These are phyloP conservation scores for Hirundichthys speculiger DNA, from an alignment of 2,113 vertebrate genomes.

Conservation along the genomic window DNA sequence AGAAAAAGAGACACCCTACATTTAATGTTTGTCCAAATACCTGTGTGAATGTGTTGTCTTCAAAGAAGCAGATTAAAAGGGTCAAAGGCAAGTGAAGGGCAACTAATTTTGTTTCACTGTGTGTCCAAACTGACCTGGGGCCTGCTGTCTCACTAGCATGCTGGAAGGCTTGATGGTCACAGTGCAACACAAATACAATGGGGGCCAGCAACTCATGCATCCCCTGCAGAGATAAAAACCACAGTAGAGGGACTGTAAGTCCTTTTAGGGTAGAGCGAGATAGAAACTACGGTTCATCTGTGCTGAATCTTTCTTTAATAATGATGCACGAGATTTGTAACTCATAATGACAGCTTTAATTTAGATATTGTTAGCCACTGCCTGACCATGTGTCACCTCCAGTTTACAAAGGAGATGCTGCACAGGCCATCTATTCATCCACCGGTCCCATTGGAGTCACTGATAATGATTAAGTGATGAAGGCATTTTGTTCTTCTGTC, in stretches of 20 bases:
- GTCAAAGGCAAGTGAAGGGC: too few species aligned
- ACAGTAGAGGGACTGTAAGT: not conserved
- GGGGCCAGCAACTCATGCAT: conserved; percentile 98
- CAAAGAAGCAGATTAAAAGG: not conserved
- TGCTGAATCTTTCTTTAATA: conserved; percentile 60
- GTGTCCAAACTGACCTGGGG: conserved; percentile 85
- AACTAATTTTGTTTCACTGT: not conserved
- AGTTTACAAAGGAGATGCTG: conserved; percentile 64
- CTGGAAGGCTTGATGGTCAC: conserved; percentile 97
- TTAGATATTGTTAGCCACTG: conserved; percentile 68
- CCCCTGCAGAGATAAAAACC: conserved; percentile 80
- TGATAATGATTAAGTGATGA: conserved; percentile 51
- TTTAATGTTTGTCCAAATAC: not conserved
- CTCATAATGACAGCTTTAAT: conserved; percentile 60
- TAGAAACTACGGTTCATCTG: conserved; percentile 47
- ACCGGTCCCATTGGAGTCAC: conserved; percentile 58
- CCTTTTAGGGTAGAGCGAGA: conserved; percentile 11
- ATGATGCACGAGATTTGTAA: conserved; percentile 73
- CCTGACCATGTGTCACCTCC: conserved; percentile 67
- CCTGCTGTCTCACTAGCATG: conserved; percentile 94
- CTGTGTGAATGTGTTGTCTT: not conserved
- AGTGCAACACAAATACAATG: conserved; percentile 94
- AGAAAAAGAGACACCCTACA: conserved; percentile 48
- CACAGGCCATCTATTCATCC: conserved; percentile 31
- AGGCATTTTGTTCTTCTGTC: conserved; percentile 34